Conservation (phyloP, 2,113 vertebrate species). For the Actinemys pallida region DNA sequence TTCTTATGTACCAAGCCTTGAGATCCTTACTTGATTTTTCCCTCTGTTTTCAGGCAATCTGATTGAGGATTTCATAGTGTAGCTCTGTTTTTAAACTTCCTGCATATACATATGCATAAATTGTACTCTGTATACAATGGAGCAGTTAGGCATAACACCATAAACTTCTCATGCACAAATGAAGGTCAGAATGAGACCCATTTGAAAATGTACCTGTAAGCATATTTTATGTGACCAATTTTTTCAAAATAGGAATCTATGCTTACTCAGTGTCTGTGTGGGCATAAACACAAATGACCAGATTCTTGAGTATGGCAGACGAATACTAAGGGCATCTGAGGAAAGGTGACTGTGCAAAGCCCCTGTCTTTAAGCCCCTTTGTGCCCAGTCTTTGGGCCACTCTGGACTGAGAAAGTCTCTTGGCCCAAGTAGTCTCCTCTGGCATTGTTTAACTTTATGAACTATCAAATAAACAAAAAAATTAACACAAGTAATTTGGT, state of each 20-base stretch:
- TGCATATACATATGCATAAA: background rate
- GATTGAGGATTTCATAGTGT: background rate
- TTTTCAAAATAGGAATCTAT: background rate
- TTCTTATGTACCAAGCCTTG: background rate
- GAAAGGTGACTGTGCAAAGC: background rate
- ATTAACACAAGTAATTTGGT: background rate
- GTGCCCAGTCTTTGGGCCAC: background rate
- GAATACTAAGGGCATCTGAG: background rate
- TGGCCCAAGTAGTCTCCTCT: background rate
- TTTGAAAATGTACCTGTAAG: background rate
- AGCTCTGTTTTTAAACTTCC: background rate
- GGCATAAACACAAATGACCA: background rate
- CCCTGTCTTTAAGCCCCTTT: background rate
- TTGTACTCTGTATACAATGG: background rate
- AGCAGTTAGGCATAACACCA: background rate
- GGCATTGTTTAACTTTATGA: background rate
- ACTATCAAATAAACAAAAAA: background rate
- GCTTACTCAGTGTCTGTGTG: background rate
- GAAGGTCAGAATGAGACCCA: background rate
- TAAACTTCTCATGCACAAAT: background rate
- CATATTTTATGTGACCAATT: background rate
- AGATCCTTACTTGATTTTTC: background rate
- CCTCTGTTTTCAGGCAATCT: background rate
- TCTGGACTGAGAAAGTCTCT: background rate
- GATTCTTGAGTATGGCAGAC: background rate